These are phyloP conservation scores for Aphidius colemani DNA, from an alignment of 2,888 invertebrate species.

Conservation along the genomic window DNA sequence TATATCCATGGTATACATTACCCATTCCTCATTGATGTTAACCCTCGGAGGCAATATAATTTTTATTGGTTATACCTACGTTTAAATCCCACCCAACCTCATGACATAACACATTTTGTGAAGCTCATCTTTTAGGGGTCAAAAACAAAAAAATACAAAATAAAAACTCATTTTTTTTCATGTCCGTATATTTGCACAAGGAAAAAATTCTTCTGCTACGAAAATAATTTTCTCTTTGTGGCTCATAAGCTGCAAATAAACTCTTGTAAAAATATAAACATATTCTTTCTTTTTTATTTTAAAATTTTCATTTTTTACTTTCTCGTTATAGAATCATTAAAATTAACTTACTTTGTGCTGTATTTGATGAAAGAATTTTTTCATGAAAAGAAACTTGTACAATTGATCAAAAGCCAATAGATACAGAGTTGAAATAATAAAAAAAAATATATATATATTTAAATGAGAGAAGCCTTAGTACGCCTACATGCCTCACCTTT, in stretches of 20 bases:
- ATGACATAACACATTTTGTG: not conserved
- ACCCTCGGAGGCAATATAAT: conserved; percentile 33
- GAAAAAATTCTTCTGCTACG: conserved; percentile 12
- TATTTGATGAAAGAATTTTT: no score
- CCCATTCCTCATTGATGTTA: conserved; percentile 14
- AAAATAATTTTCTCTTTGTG: not conserved
- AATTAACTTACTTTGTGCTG: no score
- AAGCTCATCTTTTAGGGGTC: no score
- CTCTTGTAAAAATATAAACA: not conserved
- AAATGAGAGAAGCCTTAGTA: not conserved
- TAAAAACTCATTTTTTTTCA: not conserved
- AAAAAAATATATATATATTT: no score
- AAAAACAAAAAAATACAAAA: no score
- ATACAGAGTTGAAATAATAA: no score
- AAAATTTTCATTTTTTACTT: not conserved
- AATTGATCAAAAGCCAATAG: no score
- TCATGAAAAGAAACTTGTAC: no score
- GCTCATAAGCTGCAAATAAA: no score
- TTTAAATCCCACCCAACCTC: conserved; percentile 30
- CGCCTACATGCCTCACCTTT: conserved; percentile 31
- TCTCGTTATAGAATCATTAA: no score
- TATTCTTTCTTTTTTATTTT: not conserved
- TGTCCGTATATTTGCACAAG: conserved; percentile 4
- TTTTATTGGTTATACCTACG: conserved; percentile 37
- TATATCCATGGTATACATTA: conserved; percentile 17